Evolutionary conservation across 2,113 vertebrate genomes (phyloP).

Genomic region (Silurus asotus): DNA sequence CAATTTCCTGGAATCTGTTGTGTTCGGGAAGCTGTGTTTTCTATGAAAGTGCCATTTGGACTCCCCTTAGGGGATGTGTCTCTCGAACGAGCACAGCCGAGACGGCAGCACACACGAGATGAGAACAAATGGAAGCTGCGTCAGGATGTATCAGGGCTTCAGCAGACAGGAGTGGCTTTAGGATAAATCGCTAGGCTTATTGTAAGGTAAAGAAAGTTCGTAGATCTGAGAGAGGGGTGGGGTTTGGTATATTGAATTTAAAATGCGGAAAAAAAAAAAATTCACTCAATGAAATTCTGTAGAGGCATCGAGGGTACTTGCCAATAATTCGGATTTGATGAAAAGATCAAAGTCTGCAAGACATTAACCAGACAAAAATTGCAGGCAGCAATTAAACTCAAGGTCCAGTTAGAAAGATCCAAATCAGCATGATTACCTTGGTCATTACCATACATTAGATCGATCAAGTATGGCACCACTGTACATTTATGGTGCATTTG

Average conservation of each 20-base stretch:
- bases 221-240: not conserved
- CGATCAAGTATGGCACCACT: not conserved
- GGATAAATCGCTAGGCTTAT: not conserved
- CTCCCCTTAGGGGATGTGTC: conserved; percentile 63
- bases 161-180: conserved; percentile 34
- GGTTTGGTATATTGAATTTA: not conserved
- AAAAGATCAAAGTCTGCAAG: conserved; percentile 18
- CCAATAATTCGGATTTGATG: conserved; percentile 38
- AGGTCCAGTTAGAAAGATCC: not conserved
- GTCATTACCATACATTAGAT: not conserved
- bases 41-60: conserved; percentile 67
- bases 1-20: conserved; percentile 69
- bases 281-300: not conserved
- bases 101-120: conserved; percentile 34
- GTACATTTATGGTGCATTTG: not conserved
- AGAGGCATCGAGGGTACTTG: not conserved
- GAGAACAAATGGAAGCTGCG: conserved; percentile 59
- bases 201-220: not conserved
- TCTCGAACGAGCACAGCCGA: conserved; percentile 54
- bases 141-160: conserved; percentile 62
- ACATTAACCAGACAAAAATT: not conserved
- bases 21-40: conserved; percentile 67
- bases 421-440: not conserved
- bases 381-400: not conserved
- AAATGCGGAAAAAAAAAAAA: not conserved